phyloP scores from a whole-genome alignment of 2,888 invertebrate genomes.

The Tetropium fuscum region DNA sequence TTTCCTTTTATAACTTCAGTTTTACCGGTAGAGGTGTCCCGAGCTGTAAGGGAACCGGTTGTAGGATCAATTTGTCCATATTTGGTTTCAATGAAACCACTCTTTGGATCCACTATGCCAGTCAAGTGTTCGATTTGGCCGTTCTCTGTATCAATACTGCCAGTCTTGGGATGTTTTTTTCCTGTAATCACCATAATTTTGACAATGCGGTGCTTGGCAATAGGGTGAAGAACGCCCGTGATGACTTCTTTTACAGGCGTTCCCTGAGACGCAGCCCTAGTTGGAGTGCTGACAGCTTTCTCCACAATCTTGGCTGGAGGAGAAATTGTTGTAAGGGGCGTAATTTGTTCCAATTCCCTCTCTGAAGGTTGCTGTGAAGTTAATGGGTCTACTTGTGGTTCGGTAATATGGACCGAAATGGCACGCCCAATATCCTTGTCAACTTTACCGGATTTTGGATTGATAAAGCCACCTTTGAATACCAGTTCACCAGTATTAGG shows the following conservation, averaged over 20 bases:
- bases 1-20: constrained; percentile 74
- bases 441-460: constrained; percentile 77
- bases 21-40: constrained; percentile 74
- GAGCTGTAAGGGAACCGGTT: constrained; percentile 73
- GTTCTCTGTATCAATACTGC: constrained; percentile 75
- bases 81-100: constrained; percentile 78
- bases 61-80: constrained; percentile 79
- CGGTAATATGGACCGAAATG: constrained; percentile 64
- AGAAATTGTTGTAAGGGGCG: constrained; percentile 30
- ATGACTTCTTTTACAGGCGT: constrained; percentile 50
- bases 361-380: constrained; percentile 66
- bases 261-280: constrained; percentile 34
- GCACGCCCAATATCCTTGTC: constrained; percentile 66
- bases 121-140: constrained; percentile 77
- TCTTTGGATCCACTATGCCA: constrained; percentile 76
- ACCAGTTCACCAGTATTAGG: constrained; percentile 78
- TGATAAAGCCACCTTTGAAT: constrained; percentile 77
- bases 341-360: constrained; percentile 49
- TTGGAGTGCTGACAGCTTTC: constrained; percentile 27
- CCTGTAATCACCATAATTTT: constrained; percentile 82
- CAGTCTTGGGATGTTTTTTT: constrained; percentile 76
- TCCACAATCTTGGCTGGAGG: constrained; percentile 30
- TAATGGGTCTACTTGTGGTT: constrained; percentile 61
- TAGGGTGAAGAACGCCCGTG: constrained; percentile 49
- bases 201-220: constrained; percentile 65